Evolutionary conservation across 2,797 vertebrate species (phyloP).

Genomic region (Megaceryle alcyon): DNA sequence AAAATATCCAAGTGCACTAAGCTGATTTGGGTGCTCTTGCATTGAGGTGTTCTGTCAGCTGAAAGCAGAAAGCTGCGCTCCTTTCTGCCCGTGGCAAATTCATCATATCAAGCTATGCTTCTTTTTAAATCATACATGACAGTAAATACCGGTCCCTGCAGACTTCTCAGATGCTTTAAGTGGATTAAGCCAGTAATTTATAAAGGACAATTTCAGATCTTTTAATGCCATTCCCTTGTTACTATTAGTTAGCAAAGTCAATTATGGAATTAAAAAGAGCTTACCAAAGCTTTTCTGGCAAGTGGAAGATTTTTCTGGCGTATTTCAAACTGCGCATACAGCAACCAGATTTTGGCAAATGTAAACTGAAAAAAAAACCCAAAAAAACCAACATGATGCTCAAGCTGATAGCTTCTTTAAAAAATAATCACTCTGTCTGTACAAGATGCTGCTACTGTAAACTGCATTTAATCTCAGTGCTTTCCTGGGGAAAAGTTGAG

Average conservation of each 20-base stretch:
- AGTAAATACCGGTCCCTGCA: background rate
- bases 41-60: background rate
- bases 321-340: slow-evolving; percentile 94
- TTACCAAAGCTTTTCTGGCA: slow-evolving; percentile 91
- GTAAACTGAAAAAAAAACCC: slow-evolving; percentile 88
- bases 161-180: background rate
- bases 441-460: background rate
- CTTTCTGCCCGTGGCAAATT: background rate
- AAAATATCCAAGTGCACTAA: background rate
- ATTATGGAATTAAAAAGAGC: slow-evolving; percentile 42
- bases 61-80: background rate
- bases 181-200: slow-evolving; percentile 20
- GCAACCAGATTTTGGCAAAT: slow-evolving; percentile 97
- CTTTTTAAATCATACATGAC: background rate
- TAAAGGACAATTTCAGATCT: background rate
- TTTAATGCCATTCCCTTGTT: background rate
- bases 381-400: background rate
- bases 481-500: background rate
- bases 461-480: background rate
- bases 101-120: background rate
- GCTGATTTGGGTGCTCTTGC: background rate
- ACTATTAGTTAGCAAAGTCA: background rate
- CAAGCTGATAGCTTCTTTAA: background rate
- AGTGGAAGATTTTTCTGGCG: slow-evolving; percentile 94
- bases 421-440: background rate